Evolutionary conservation across 1,140 invertebrate genomes (phyloP).

Genomic region (Dendroctonus valens): DNA sequence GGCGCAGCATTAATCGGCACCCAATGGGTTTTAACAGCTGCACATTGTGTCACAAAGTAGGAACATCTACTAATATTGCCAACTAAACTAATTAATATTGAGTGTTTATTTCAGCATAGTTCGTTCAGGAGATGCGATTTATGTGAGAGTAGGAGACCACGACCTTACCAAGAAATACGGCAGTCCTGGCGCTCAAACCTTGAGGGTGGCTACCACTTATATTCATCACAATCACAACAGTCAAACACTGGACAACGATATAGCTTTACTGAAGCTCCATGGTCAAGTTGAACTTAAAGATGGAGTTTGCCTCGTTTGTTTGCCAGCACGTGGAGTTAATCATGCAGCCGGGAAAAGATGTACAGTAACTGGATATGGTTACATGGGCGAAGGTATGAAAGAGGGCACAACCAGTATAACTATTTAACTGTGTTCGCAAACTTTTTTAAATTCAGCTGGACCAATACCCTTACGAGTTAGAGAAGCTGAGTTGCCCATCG

Average conservation of each 20-base stretch:
- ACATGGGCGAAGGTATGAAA: slow-evolving; percentile 84
- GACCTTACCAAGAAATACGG: slow-evolving; percentile 85
- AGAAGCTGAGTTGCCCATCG: slow-evolving; percentile 89
- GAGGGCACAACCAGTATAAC: background rate
- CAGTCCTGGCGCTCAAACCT: slow-evolving; percentile 83
- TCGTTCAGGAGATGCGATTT: slow-evolving; percentile 84
- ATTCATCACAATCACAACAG: slow-evolving; percentile 97
- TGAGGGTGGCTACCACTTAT: slow-evolving; percentile 87
- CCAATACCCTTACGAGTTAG: slow-evolving; percentile 85
- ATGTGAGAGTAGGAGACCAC: slow-evolving; percentile 89
- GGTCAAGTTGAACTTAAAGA: slow-evolving; percentile 86
- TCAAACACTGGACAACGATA: slow-evolving; percentile 93
- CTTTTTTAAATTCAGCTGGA: slow-evolving; percentile 63
- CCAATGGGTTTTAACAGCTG: slow-evolving; percentile 92
- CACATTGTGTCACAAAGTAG: slow-evolving; percentile 94
- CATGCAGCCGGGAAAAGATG: slow-evolving; percentile 85
- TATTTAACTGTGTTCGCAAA: no score
- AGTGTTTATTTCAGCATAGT: slow-evolving; percentile 69
- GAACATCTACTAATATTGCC: slow-evolving; percentile 40
- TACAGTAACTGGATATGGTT: slow-evolving; percentile 91
- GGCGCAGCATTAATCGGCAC: slow-evolving; percentile 92
- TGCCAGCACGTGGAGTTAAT: slow-evolving; percentile 81
- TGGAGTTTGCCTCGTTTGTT: slow-evolving; percentile 79
- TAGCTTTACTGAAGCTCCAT: slow-evolving; percentile 88
- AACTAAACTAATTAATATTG: background rate